phyloP scores from a whole-genome alignment of 2,888 invertebrate genomes.

The Conchocele bisecta region DNA sequence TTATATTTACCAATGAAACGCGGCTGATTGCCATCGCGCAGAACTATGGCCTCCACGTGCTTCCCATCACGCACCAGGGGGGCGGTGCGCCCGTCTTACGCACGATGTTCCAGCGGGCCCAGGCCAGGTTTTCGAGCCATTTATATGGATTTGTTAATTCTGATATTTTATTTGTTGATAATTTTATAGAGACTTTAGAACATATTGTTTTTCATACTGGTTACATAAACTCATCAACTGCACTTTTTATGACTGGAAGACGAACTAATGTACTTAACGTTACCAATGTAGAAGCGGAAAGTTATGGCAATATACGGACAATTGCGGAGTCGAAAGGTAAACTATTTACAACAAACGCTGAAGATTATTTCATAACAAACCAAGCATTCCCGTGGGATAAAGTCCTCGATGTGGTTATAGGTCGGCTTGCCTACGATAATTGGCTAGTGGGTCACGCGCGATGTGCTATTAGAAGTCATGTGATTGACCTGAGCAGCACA shows the following conservation, averaged over 20 bases:
- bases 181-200: slow-evolving; percentile 57
- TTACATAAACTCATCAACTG: slow-evolving; percentile 16
- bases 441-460: slow-evolving; percentile 67
- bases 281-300: slow-evolving; percentile 34
- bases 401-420: slow-evolving; percentile 70
- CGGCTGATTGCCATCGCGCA: slow-evolving; percentile 26
- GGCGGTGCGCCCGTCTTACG: slow-evolving; percentile 68
- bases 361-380: slow-evolving; percentile 72
- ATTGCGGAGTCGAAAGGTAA: slow-evolving; percentile 54
- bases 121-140: slow-evolving; percentile 52
- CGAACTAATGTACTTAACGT: slow-evolving; percentile 60
- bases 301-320: slow-evolving; percentile 27
- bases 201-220: slow-evolving; percentile 12
- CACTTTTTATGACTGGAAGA: slow-evolving; percentile 54
- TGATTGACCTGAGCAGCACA: slow-evolving; percentile 65
- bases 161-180: slow-evolving; percentile 71
- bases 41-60: slow-evolving; percentile 40
- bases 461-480: slow-evolving; percentile 46
- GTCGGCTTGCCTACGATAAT: slow-evolving; percentile 71
- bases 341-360: slow-evolving; percentile 64
- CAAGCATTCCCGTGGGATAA: slow-evolving; percentile 65
- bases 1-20: slow-evolving; percentile 60
- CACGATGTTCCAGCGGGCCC: slow-evolving; percentile 70
- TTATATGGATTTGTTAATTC: slow-evolving; percentile 74
- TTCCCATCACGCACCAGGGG: slow-evolving; percentile 54